phyloP scores from a whole-genome alignment of 2,888 invertebrate genomes.

The Parnassius glacialis region DNA sequence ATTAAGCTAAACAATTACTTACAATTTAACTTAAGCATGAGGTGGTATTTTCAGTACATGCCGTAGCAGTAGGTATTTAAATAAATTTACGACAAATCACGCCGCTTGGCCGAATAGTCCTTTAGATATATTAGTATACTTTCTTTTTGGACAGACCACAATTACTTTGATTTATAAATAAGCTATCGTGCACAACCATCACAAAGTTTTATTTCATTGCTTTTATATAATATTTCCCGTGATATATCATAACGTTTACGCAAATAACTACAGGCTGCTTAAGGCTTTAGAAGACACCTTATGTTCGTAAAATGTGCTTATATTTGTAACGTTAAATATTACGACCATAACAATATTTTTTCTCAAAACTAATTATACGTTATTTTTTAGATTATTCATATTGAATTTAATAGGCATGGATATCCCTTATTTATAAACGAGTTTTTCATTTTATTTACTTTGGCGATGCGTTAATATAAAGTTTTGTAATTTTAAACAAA shows the following conservation, averaged over 20 bases:
- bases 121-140: conserved; percentile 30
- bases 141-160: conserved; percentile 66
- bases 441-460: too few relatives aligned
- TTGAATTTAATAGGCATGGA: conserved; percentile 2
- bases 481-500: too few relatives aligned
- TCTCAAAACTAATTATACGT: too few relatives aligned
- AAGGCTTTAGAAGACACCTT: conserved; percentile 1
- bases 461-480: too few relatives aligned
- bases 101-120: conserved; percentile 7
- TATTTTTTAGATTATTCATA: background rate
- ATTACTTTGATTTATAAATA: conserved; percentile 60
- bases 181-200: conserved; percentile 79
- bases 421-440: too few relatives aligned
- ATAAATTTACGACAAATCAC: conserved; percentile 9
- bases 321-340: conserved; percentile 9
- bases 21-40: conserved; percentile 29
- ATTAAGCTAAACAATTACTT: conserved; percentile 44
- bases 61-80: conserved; percentile 2
- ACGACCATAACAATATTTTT: conserved; percentile 10
- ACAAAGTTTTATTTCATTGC: conserved; percentile 52
- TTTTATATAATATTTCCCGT: conserved; percentile 27
- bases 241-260: conserved; percentile 25
- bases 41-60: conserved; percentile 30
- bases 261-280: conserved; percentile 18
- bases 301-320: conserved; percentile 15